Evolutionary conservation across 1,140 invertebrate genomes (phyloP), one percentile per base, ranked within the genome.

Genomic region (Calliphora vicina): DNA sequence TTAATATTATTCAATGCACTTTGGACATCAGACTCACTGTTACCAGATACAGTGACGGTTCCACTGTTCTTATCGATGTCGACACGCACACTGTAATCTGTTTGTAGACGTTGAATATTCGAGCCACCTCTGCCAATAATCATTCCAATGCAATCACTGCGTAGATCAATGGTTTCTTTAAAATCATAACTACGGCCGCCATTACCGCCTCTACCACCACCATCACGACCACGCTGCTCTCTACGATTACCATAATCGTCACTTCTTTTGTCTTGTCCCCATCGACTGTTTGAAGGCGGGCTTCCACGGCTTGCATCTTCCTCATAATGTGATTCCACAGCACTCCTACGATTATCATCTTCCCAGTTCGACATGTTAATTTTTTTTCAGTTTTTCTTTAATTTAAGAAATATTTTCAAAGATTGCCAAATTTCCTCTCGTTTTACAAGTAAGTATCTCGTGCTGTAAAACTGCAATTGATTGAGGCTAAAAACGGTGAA

Each of bases 101-200:
- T 84, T 80, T 90, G 85, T 25, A 90, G 80, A 17, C 86, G 85
- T 10, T 82, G 71, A 20, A 90, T 86, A 81, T 88, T 90, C 0
- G 87, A 82, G 6, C 89, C 89, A 3, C 80, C 85, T 15, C 82
- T 86, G 12, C 89, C 89, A 61, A 90, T 90, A 0, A 90, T 43
- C 2, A 83, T 82, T 6, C 88, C 89, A 5, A 90, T n/a, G 82
- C 85, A 84, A 1, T 85, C 81, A 1, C 35, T 12, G 0, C 67
- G 13, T 17, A 89, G 82, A 35, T 82, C 57, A 1, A 88, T n/a
- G 0, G 83, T 67, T 35, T 89, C 85, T 20, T 17, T 72, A 25
- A 81, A 84, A 1, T 57, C 83, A 50, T 74, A 26, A 10, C 35
- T 82, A 29, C 26, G 71, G 15, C 35, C 12, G 5, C 45, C 50